Evolutionary conservation across 2,797 vertebrate genomes (phyloP), one percentile per base, ranked within the genome.

Genomic region (Hafferia zeledoni): DNA sequence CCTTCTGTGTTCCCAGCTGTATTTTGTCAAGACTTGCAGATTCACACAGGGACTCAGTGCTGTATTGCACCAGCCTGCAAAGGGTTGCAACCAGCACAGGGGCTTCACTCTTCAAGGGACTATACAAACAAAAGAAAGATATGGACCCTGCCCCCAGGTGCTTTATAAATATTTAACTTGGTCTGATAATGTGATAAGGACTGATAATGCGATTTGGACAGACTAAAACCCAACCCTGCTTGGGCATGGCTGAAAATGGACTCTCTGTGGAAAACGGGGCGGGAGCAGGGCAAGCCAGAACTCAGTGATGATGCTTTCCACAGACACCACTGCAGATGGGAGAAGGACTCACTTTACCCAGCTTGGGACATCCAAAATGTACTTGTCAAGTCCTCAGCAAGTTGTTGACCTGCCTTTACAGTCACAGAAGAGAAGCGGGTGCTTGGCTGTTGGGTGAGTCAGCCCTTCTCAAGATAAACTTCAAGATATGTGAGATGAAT

Each of bases 131-230:
- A 0, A 17, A 69, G 79, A 69, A 87, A 87, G 80, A 90, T 23
- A 6, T 76, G 93, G 87, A 94, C 94, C 91, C 94, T 97, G 92
- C 60, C 55, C 91, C 72, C 67, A 59, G 67, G 84, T 79, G 85
- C 83, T 94, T 97, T 86, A 90, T 88, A 95, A 97, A 96, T 96
- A 94, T 96, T 96, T 96, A 94, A 92, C 91, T 93, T 88, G 68
- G 70, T 56, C 72, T 91, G 87, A 92, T 90, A 84, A 72, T 20
- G 49, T 78, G 86, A 89, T 91, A 93, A 56, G 76, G 71, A 74
- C 70, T 76, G 78, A 87, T 93, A 90, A 78, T 37, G 52, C 49
- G 80, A 91, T 88, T 76, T 82, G 74, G 85, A 56, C 76, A 94
- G 59, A 77, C 72, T 85, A 71, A 83, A 85, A 61, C 76, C 71